These are phyloP conservation scores for Oncorhynchus tshawytscha DNA, from an alignment of 2,113 vertebrate species.

Conservation along the genomic window DNA sequence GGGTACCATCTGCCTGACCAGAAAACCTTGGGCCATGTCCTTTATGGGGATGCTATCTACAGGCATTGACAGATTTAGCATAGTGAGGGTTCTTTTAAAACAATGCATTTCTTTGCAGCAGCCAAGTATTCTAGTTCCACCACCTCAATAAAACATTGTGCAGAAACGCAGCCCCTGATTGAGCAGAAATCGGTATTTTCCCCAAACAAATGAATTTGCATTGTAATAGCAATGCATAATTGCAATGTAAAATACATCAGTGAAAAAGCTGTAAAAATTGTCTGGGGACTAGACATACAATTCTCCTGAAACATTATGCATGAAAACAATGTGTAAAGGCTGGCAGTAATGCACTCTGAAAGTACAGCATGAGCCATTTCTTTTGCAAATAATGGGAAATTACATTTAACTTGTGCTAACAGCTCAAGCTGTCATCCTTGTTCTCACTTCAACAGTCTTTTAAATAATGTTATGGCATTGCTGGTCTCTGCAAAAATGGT, in stretches of 20 bases:
- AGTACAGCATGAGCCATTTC: slow-evolving; percentile 33
- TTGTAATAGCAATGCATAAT: slow-evolving; percentile 27
- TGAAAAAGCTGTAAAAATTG: slow-evolving; percentile 20
- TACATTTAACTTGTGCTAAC: slow-evolving; percentile 34
- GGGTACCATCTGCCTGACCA: neutral
- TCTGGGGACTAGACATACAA: slow-evolving; percentile 29
- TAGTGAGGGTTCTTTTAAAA: neutral
- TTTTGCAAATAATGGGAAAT: slow-evolving; percentile 38
- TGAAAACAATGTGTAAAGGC: slow-evolving; percentile 35
- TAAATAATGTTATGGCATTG: neutral
- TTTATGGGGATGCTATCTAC: neutral
- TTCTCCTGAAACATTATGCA: slow-evolving; percentile 33
- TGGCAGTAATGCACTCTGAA: slow-evolving; percentile 27
- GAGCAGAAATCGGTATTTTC: neutral
- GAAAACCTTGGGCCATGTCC: neutral
- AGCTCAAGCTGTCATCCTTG: slow-evolving; percentile 19
- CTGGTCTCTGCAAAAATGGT: neutral
- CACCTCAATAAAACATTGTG: neutral
- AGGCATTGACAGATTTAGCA: neutral
- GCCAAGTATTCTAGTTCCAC: neutral
- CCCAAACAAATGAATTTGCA: slow-evolving; percentile 32
- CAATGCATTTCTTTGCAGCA: neutral
- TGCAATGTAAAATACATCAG: neutral
- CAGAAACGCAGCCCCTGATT: neutral
- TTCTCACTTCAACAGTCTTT: slow-evolving; percentile 1